Conservation (phyloP, 2,113 vertebrate genomes). For the Ibidorhyncha struthersii region DNA sequence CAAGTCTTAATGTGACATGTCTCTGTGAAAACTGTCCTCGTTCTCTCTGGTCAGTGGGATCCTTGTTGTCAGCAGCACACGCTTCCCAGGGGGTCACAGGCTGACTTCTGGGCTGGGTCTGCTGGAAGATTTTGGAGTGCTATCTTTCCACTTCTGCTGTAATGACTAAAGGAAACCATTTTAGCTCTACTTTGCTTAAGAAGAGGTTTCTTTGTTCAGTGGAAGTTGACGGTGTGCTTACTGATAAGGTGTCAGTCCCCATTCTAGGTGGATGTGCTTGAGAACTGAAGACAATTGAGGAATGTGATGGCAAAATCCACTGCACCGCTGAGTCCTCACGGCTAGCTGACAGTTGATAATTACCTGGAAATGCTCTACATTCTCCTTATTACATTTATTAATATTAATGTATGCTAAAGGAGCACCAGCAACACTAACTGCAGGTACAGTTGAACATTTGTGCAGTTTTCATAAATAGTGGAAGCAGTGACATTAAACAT, state of each 20-base stretch:
- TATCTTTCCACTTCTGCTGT: background rate
- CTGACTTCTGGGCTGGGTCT: background rate
- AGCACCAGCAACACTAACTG: background rate
- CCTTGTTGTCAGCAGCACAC: background rate
- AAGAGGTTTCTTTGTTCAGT: background rate
- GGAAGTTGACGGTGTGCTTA: background rate
- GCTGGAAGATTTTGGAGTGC: background rate
- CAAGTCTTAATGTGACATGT: background rate
- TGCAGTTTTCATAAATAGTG: constrained; percentile 33
- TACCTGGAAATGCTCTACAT: background rate
- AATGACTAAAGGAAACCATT: rapidly evolving
- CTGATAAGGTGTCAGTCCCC: background rate
- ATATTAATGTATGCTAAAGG: constrained; percentile 30
- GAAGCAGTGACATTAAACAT: constrained; percentile 49
- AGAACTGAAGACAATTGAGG: background rate
- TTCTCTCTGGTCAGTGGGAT: background rate
- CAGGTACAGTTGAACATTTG: constrained; percentile 64
- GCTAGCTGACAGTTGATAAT: background rate
- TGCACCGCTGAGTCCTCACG: rapidly evolving
- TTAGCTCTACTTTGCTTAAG: background rate
- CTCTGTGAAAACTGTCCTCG: rapidly evolving
- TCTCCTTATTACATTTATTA: background rate
- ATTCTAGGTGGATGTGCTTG: background rate
- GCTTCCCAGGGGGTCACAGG: background rate
- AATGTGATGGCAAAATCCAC: background rate